phyloP scores from a whole-genome alignment of 2,888 invertebrate genomes.

The Peribatodes rhomboidaria region DNA sequence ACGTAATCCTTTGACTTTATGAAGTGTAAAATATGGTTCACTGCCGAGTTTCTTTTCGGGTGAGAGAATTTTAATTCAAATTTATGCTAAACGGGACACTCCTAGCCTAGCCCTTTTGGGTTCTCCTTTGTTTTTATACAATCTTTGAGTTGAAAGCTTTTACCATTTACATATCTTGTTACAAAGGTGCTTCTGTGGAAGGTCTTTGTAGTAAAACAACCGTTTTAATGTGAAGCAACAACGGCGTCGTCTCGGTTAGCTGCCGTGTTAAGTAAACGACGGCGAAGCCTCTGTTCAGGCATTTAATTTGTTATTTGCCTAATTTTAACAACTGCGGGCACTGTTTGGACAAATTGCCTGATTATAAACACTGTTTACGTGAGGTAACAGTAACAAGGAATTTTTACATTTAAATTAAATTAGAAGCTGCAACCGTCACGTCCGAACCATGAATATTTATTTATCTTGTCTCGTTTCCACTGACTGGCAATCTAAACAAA shows the following conservation, averaged over 20 bases:
- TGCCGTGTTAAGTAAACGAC: conserved; percentile 34
- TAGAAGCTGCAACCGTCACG: conserved; percentile 34
- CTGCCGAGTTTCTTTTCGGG: conserved; percentile 43
- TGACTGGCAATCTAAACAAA: conserved; percentile 15
- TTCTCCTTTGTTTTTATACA: conserved; percentile 44
- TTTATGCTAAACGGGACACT: conserved; percentile 63
- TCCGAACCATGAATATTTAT: conserved; percentile 35
- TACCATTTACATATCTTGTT: conserved; percentile 44
- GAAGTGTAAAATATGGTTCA: conserved; percentile 60
- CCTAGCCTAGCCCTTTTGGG: conserved; percentile 37
- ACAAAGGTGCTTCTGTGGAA: conserved; percentile 34
- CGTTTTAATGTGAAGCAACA: conserved; percentile 42
- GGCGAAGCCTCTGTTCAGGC: conserved; percentile 17
- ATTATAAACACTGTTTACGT: conserved; percentile 26
- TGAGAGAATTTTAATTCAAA: conserved; percentile 64
- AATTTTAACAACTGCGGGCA: conserved; percentile 38
- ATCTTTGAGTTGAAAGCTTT: conserved; percentile 44
- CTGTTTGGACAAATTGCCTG: conserved; percentile 30
- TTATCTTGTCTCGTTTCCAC: conserved; percentile 32
- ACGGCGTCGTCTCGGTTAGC: conserved; percentile 28
- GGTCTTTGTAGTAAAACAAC: conserved; percentile 32
- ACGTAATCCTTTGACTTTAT: conserved; percentile 62
- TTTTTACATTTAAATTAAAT: conserved; percentile 49
- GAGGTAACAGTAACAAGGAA: conserved; percentile 14
- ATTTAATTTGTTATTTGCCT: conserved; percentile 43